These are phyloP conservation scores for Heliconius cydno DNA, from an alignment of 2,888 invertebrate species.

Conservation along the genomic window DNA sequence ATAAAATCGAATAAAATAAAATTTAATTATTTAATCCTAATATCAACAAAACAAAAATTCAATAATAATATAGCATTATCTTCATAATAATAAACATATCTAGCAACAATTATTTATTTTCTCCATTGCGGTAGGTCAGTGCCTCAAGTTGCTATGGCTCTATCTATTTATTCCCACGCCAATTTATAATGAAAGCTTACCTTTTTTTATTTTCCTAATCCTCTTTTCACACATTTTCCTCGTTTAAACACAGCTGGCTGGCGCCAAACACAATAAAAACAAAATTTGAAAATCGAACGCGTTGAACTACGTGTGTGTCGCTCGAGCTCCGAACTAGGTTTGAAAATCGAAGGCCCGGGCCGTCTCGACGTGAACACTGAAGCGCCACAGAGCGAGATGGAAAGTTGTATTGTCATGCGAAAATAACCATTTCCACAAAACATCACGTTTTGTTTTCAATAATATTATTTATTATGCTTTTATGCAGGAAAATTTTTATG, in stretches of 20 bases:
- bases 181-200: constrained; percentile 51
- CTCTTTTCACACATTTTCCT: constrained; percentile 72
- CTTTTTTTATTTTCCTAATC: constrained; percentile 66
- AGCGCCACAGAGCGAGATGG: constrained; percentile 49
- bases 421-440: constrained; percentile 30
- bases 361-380: constrained; percentile 35
- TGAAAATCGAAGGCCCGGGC: constrained; percentile 53
- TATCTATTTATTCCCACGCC: constrained; percentile 8
- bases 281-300: constrained; percentile 39
- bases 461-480: neutral
- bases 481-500: neutral
- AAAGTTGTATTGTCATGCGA: constrained; percentile 46
- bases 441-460: neutral
- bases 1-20: no score
- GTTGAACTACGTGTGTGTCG: constrained; percentile 43
- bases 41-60: neutral
- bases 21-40: no score
- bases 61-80: neutral
- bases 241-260: constrained; percentile 52
- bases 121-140: constrained; percentile 49
- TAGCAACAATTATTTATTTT: constrained; percentile 22
- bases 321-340: constrained; percentile 46
- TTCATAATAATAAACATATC: neutral
- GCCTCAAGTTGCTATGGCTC: constrained; percentile 28
- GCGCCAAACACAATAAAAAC: constrained; percentile 32